phyloP scores from a whole-genome alignment of 92 coral and sea anemone species.

The Umimayanthus chanpuru region DNA sequence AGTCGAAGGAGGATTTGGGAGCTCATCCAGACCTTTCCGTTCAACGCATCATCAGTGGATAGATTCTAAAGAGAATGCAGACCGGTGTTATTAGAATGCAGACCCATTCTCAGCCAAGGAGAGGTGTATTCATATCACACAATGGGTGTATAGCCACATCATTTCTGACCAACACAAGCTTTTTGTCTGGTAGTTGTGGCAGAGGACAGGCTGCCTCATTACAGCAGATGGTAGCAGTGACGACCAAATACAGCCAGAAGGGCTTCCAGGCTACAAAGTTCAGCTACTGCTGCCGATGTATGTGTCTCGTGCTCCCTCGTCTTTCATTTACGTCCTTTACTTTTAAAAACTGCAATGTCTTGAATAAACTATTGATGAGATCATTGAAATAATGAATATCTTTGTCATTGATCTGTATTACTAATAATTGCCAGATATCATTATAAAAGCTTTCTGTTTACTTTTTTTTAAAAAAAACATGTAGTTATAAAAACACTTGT shows the following conservation, averaged over 20 bases:
- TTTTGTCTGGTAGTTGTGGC: conserved; percentile 45
- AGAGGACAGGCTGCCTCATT: conserved; percentile 52
- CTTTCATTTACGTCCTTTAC: too few species aligned
- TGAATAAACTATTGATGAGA: too few species aligned
- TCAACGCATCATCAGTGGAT: conserved; percentile 52
- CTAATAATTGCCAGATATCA: too few species aligned
- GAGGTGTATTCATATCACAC: conserved; percentile 45
- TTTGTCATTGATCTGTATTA: too few species aligned
- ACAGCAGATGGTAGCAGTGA: conserved; percentile 48
- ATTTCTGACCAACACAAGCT: conserved; percentile 23
- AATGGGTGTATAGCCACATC: conserved; percentile 37
- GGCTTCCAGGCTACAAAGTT: conserved; percentile 33
- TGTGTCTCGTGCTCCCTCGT: too few species aligned
- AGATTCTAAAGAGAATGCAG: conserved; percentile 51
- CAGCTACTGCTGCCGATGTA: conserved; percentile 20
- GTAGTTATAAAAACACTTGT: too few species aligned
- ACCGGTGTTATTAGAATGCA: conserved; percentile 44
- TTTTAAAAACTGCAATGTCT: too few species aligned
- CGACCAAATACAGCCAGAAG: conserved; percentile 48
- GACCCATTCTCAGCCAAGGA: conserved; percentile 46
- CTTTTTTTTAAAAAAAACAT: too few species aligned
- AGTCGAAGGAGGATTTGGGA: conserved; percentile 46
- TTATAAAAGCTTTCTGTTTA: too few species aligned
- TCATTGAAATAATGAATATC: too few species aligned
- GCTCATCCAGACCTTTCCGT: conserved; percentile 47